Base-by-base conservation (phyloP, 2,797 vertebrate genomes). In the Molothrus aeneus region DNA sequence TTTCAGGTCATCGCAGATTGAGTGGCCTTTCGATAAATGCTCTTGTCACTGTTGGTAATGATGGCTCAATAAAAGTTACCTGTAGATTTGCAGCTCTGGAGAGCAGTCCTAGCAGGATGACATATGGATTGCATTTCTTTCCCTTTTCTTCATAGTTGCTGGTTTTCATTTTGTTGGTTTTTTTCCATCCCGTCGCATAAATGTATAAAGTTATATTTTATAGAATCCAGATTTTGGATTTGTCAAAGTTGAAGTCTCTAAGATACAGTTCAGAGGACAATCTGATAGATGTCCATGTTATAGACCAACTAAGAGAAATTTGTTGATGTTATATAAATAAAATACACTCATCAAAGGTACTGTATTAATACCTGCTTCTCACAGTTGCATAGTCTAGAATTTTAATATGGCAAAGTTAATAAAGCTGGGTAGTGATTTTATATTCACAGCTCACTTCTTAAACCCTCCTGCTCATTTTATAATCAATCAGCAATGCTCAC, bases 401-500 rank as follows among this genome's bases (percentile, higher is more conserved):
- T 97, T 92, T 92, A 86, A 84, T 87, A 66, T 84, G 24, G 22
- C 61, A 86, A 85, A 59, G 48, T 92, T 93, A 92, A 85, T 95
- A 89, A 94, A 95, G 64, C 70, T 88, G 61, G 82, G 71, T 95
- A 63, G 81, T 8, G 50, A 64, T 92, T 94, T 95, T 94, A 68
- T 77, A 88, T 93, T 96, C 64, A 56, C 32, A 87, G 43, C 50
- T 95, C 68, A 88, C 56, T 90, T 93, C 80, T 90, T 90, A 92
- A 80, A 70, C 48, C 57, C 45, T 88, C 83, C 84, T 94, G 91
- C 75, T 95, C 81, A 94, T 96, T 97, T 97, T 88, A 88, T 92
- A 94, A 95, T 97, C 84, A 94, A 92, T 96, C 94, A 90, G 83
- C 48, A 94, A 83, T 80, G 42, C 84, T 96, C 89, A 87, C 80